phyloP scores from a whole-genome alignment of 2,113 vertebrate species.

The Uria lomvia region DNA sequence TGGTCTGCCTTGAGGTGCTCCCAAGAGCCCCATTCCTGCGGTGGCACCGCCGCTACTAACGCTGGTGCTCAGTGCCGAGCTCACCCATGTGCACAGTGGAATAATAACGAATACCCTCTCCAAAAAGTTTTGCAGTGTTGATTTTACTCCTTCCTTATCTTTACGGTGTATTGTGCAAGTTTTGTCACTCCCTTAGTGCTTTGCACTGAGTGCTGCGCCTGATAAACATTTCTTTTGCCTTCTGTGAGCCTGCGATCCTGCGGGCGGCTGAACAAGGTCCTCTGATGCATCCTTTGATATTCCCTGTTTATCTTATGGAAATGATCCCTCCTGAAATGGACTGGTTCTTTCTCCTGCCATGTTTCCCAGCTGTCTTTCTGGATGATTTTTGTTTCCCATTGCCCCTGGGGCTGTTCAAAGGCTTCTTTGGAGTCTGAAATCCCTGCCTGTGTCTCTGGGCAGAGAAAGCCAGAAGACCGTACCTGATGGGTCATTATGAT shows the following conservation, averaged over 20 bases:
- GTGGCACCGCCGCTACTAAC: neutral
- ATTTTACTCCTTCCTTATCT: neutral
- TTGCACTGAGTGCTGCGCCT: rapidly evolving
- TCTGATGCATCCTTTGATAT: neutral
- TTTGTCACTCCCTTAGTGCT: neutral
- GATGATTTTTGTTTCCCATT: neutral
- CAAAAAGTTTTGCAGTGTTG: neutral
- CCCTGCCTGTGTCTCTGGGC: neutral
- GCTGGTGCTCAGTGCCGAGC: neutral
- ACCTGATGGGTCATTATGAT: neutral
- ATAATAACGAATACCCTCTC: neutral
- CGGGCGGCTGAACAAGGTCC: neutral
- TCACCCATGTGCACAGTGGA: neutral
- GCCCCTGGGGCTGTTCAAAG: neutral
- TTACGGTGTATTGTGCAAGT: neutral
- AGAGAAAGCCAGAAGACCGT: neutral
- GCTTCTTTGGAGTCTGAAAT: neutral
- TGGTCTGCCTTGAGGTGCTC: neutral
- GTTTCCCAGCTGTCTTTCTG: neutral
- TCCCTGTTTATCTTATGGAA: neutral
- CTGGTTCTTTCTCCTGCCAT: neutral
- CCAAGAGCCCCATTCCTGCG: rapidly evolving
- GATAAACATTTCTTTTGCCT: neutral
- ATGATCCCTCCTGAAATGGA: neutral
- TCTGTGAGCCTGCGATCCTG: neutral